Conservation (phyloP, 1,140 invertebrate species). For the Carposina sasakii region DNA sequence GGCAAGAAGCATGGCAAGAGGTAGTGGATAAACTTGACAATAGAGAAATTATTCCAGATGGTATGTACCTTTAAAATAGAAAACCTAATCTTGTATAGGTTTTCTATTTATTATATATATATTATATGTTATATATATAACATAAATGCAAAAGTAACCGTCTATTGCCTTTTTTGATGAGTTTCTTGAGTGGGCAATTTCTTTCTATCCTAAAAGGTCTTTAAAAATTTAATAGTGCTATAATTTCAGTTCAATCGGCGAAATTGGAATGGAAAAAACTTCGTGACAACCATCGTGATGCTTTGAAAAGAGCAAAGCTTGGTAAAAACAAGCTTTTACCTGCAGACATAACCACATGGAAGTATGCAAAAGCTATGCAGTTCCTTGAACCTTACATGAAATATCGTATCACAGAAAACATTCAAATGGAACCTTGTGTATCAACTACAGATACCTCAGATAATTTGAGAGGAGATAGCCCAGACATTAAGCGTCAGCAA, state of each 20-base stretch:
- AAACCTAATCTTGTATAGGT: background rate
- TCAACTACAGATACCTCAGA: slow-evolving; percentile 36
- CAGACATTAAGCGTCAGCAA: slow-evolving; percentile 33
- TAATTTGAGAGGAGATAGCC: slow-evolving; percentile 9
- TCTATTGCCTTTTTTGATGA: too few relatives aligned
- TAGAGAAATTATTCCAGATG: slow-evolving; percentile 43
- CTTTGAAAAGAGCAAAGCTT: slow-evolving; percentile 54
- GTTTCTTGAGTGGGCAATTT: too few relatives aligned
- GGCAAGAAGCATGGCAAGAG: slow-evolving; percentile 51
- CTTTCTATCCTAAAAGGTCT: too few relatives aligned
- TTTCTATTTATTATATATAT: background rate
- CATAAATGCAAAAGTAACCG: too few relatives aligned
- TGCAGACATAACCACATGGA: slow-evolving; percentile 63
- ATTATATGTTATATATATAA: background rate
- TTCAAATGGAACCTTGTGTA: slow-evolving; percentile 47
- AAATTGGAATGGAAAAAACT: slow-evolving; percentile 61
- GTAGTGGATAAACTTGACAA: slow-evolving; percentile 49
- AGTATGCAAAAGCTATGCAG: slow-evolving; percentile 62
- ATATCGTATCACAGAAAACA: slow-evolving; percentile 61
- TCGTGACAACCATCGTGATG: slow-evolving; percentile 58
- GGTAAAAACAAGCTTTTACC: slow-evolving; percentile 60
- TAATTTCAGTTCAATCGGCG: slow-evolving; percentile 52
- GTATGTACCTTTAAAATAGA: slow-evolving; percentile 32
- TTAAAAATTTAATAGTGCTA: too few relatives aligned
- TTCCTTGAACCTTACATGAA: slow-evolving; percentile 64